Percentiles rank a stretch among this genome's conserved stretches.
These are phyloP conservation scores for Oreochromis grahami DNA, from an alignment of 2,797 vertebrate species.

Conservation along the genomic window DNA sequence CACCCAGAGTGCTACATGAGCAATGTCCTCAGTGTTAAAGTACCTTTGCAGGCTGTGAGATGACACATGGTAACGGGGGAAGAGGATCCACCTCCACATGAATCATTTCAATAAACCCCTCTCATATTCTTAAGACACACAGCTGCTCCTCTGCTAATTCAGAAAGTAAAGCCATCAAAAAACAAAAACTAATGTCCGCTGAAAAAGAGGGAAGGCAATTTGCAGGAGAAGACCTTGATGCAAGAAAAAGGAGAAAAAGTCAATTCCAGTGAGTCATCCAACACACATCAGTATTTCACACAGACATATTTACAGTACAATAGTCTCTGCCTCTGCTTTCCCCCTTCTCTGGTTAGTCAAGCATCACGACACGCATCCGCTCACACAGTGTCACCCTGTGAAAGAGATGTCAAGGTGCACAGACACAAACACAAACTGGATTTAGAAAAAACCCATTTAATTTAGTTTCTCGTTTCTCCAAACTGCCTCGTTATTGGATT, in stretches of 20 bases:
- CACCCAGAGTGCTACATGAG: not conserved
- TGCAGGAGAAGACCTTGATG: slow-evolving; percentile 16
- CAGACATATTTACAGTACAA: slow-evolving; percentile 24
- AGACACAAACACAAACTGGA: slow-evolving; percentile 14
- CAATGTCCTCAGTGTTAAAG: not conserved
- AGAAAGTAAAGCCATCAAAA: not conserved
- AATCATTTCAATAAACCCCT: slow-evolving; percentile 10
- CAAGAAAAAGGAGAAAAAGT: slow-evolving; percentile 1
- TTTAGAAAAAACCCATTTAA: slow-evolving; percentile 25
- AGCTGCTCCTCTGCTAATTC: not conserved
- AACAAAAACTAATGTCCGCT: not conserved
- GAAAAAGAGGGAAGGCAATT: not conserved
- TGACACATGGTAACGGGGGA: not conserved
- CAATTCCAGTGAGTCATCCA: slow-evolving; percentile 60
- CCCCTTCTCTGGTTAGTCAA: slow-evolving; percentile 2
- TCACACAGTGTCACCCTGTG: slow-evolving; percentile 19
- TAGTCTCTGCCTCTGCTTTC: not conserved
- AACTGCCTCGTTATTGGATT: slow-evolving; percentile 39
- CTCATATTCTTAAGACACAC: not conserved
- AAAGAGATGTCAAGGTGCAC: slow-evolving; percentile 20
- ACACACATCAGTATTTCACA: slow-evolving; percentile 20
- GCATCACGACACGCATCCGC: slow-evolving; percentile 21
- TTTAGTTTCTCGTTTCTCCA: slow-evolving; percentile 13
- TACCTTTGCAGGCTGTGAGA: not conserved
- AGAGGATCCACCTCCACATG: slow-evolving; percentile 19